Conservation (phyloP, 2,797 vertebrate genomes). For the Glyptemys insculpta region DNA sequence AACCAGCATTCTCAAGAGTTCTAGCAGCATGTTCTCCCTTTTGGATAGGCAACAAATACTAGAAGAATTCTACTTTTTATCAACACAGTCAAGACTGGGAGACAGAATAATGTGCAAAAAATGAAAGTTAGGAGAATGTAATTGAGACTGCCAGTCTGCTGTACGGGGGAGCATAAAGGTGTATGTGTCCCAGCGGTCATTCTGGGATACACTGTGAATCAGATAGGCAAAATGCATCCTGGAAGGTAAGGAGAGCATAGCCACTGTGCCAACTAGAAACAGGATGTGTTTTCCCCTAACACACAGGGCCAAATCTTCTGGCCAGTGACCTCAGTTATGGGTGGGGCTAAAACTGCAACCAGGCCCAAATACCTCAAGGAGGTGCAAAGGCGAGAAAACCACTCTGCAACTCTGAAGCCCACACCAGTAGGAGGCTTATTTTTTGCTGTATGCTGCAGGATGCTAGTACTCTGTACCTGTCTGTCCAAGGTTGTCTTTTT, state of each 20-base stretch:
- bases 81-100: neutral
- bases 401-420: neutral
- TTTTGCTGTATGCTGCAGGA: neutral
- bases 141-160: neutral
- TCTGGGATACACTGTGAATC: constrained; percentile 14
- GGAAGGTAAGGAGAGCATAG: constrained; percentile 21
- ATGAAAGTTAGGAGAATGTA: neutral
- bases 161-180: neutral
- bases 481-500: neutral
- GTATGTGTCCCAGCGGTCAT: neutral
- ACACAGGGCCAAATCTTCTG: neutral
- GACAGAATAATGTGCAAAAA: neutral
- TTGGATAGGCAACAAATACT: neutral
- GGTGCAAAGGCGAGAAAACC: neutral
- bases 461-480: neutral
- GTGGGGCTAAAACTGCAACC: neutral
- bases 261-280: neutral
- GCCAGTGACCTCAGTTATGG: neutral
- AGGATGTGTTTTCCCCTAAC: neutral
- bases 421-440: neutral
- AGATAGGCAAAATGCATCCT: constrained; percentile 9
- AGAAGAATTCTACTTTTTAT: neutral
- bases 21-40: neutral
- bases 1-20: neutral
- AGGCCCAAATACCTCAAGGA: accelerated